phyloP scores from a whole-genome alignment of 2,888 invertebrate species.

The Plagodis dolabraria region DNA sequence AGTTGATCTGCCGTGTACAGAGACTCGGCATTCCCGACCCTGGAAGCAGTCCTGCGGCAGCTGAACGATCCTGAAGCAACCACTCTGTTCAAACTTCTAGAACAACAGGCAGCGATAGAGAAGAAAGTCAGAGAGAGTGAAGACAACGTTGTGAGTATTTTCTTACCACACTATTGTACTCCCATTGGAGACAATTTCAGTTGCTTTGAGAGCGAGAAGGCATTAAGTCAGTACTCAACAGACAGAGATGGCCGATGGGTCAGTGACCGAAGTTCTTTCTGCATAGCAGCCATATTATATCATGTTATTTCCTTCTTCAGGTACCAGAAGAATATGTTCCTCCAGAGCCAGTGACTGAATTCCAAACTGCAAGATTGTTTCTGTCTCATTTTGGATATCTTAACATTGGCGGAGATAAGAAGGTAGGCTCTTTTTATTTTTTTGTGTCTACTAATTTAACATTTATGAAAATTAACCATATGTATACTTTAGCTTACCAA shows the following conservation, averaged over 20 bases:
- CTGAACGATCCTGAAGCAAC: constrained; percentile 84
- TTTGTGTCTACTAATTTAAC: too few species aligned
- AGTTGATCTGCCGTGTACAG: constrained; percentile 67
- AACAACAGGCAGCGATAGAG: constrained; percentile 87
- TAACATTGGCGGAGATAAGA: constrained; percentile 83
- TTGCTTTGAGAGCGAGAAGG: too few species aligned
- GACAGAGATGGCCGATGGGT: too few species aligned
- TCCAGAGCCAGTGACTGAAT: constrained; percentile 94
- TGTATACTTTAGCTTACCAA: too few species aligned
- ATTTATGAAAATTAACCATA: too few species aligned
- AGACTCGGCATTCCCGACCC: constrained; percentile 94
- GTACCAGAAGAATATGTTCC: constrained; percentile 90
- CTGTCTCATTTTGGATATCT: constrained; percentile 98
- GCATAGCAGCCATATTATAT: background rate
- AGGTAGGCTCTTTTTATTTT: constrained; percentile 49
- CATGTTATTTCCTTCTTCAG: constrained; percentile 48
- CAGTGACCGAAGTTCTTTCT: too few species aligned
- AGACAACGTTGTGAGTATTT: constrained; percentile 60
- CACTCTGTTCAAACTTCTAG: constrained; percentile 89
- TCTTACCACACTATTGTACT: too few species aligned
- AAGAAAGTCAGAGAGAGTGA: constrained; percentile 80
- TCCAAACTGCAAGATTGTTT: constrained; percentile 97
- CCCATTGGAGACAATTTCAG: too few species aligned
- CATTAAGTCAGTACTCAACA: too few species aligned
- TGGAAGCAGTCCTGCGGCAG: constrained; percentile 90